Evolutionary conservation across 2,113 vertebrate genomes (phyloP).

Genomic region (Macaca nemestrina): DNA sequence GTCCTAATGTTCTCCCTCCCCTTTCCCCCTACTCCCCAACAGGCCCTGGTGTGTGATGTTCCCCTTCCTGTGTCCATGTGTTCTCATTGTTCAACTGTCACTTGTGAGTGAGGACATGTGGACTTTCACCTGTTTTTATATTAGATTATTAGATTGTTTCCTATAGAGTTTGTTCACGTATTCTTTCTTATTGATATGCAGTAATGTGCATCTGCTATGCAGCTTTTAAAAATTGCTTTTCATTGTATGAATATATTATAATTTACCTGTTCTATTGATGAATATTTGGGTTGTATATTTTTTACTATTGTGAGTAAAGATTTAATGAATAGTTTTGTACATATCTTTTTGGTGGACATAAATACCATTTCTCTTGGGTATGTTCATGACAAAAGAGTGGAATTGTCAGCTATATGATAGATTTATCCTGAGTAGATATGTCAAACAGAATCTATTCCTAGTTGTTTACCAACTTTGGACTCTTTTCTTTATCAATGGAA

Average conservation of each 20-base stretch:
- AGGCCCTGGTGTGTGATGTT: no score
- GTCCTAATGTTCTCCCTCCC: no score
- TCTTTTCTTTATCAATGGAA: background rate
- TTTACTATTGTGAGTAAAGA: background rate
- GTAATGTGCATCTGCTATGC: background rate
- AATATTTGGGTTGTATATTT: background rate
- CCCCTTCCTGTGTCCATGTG: no score
- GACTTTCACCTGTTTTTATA: no score
- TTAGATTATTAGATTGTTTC: no score
- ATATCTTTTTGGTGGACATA: background rate
- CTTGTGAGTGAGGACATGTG: no score
- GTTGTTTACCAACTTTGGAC: background rate
- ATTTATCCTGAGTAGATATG: background rate
- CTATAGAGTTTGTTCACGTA: background rate
- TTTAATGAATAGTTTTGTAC: background rate
- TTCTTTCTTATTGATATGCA: background rate
- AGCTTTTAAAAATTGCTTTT: background rate
- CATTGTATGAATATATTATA: background rate
- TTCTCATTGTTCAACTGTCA: no score
- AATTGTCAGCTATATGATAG: background rate
- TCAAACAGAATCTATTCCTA: background rate
- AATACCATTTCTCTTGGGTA: background rate
- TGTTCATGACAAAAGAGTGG: background rate
- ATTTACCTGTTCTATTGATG: background rate
- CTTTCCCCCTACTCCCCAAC: no score